A percentile compares a stretch with the other conserved stretches of the same genome.
phyloP scores from a whole-genome alignment of 2,113 vertebrate genomes.

The Cyanoliseus patagonus region DNA sequence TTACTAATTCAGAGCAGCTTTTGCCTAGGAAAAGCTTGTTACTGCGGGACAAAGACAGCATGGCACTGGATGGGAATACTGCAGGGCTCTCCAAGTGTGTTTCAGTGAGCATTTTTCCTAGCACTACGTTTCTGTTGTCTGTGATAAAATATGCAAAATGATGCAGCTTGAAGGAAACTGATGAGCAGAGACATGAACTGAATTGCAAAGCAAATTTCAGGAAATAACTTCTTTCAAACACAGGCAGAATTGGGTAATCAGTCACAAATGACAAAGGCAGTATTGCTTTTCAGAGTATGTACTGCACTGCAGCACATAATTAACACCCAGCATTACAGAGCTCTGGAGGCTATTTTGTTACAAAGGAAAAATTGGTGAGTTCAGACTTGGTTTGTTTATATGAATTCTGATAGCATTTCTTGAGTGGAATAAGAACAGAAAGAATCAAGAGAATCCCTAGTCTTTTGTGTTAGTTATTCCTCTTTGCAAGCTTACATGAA shows the following conservation, averaged over 20 bases:
- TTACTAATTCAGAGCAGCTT: not conserved
- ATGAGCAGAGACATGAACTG: not conserved
- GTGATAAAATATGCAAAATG: slow-evolving; percentile 38
- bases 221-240: slow-evolving; percentile 38
- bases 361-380: not conserved
- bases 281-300: slow-evolving; percentile 37
- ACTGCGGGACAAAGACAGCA: not conserved
- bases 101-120: not conserved
- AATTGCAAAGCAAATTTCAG: slow-evolving; percentile 47
- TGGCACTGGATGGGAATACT: fast-evolving
- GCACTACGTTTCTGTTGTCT: not conserved
- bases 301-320: slow-evolving; percentile 38
- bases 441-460: not conserved
- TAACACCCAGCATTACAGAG: slow-evolving; percentile 24
- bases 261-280: slow-evolving; percentile 41
- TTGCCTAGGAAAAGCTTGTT: not conserved
- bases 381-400: not conserved
- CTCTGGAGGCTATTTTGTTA: slow-evolving; percentile 16
- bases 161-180: slow-evolving; percentile 43
- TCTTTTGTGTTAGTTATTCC: not conserved
- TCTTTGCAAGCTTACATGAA: not conserved
- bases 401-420: not conserved
- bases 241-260: slow-evolving; percentile 38
- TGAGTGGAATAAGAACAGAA: not conserved
- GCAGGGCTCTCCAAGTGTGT: not conserved